Percentiles rank a stretch among this genome's conserved stretches.
These are phyloP conservation scores for Acleris cristana DNA, from an alignment of 2,888 invertebrate species.

Conservation along the genomic window DNA sequence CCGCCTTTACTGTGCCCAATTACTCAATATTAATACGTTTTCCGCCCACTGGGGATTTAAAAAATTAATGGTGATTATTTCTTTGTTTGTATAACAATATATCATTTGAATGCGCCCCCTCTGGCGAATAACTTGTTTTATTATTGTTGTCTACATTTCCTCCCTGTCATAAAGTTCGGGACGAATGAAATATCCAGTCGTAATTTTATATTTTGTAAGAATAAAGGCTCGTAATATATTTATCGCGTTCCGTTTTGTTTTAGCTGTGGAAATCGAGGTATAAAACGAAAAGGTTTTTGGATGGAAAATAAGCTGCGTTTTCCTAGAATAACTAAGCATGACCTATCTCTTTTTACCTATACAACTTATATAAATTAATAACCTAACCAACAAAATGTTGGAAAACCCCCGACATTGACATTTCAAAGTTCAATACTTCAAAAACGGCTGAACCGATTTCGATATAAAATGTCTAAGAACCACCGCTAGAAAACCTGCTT, in stretches of 20 bases:
- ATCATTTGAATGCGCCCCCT: conserved; percentile 39
- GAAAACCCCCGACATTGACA: too few relatives aligned
- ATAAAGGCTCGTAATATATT: conserved; percentile 35
- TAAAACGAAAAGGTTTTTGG: neutral
- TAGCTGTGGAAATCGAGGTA: conserved; percentile 5
- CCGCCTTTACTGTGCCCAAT: neutral
- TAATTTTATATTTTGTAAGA: conserved; percentile 34
- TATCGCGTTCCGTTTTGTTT: conserved; percentile 25
- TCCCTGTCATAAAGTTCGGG: conserved; percentile 33
- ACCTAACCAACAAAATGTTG: too few relatives aligned
- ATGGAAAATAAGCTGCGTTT: neutral
- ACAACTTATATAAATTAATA: too few relatives aligned
- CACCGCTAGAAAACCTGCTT: too few relatives aligned
- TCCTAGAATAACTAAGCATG: neutral
- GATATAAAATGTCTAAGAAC: too few relatives aligned
- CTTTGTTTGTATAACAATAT: conserved; percentile 38
- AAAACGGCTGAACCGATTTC: too few relatives aligned
- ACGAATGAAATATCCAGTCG: conserved; percentile 34
- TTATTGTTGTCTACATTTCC: conserved; percentile 39
- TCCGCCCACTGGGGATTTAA: conserved; percentile 12
- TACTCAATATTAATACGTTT: conserved; percentile 9
- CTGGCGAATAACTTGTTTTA: conserved; percentile 41
- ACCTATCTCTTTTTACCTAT: too few relatives aligned
- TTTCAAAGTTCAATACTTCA: too few relatives aligned
- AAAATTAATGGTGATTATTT: conserved; percentile 36